Base-by-base conservation (phyloP, 2,797 vertebrate genomes). In the Salmo trutta region DNA sequence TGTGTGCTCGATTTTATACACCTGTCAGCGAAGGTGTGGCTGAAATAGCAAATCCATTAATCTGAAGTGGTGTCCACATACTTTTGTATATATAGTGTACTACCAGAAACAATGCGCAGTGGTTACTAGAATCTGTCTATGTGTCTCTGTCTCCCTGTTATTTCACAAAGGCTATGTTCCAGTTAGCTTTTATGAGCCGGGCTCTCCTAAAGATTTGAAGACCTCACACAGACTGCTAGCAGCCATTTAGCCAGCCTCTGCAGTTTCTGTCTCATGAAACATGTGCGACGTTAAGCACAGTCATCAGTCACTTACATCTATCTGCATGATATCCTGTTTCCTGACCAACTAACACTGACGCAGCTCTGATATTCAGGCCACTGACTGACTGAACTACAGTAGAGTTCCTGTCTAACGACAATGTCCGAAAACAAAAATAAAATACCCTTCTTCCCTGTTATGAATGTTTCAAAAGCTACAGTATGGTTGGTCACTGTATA, bases 291-390 rank as follows among this genome's bases (percentile, higher is more conserved):
- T 64, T 33, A 24, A 62, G n/a, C 10, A 33, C 73, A 64, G 73
- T 74, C 73, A 62, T 64, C 36, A 62, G 19, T 41, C 16, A n/a
- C 5, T 59, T 24, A 51, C 36, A 14, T 71, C 41, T 51, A 14
- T 71, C 41, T 51, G 41, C 69, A 51, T 74, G 56, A 74, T 59
- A 41, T 74, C 56, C 54, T 71, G n/a, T 51, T 62, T 64, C 36
- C 31, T 64, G 19, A 21, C 33, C 17, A 19, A 54, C 52, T 15
- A 19, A 56, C 27, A 17, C 14, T 67, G 65, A 27, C 17, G 24
- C 51, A 0, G 24, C 71, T 27, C 52, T 53, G 51, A 56, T 54
- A 10, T 72, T 72, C 24, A 29, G 19, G 3, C 56, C 56, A 29
- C 21, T 5, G 27, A 19, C 21, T 71, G 47, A 71, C 51, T 53